Base-by-base conservation (phyloP, 2,113 vertebrate species). In the Chaetops frenatus region DNA sequence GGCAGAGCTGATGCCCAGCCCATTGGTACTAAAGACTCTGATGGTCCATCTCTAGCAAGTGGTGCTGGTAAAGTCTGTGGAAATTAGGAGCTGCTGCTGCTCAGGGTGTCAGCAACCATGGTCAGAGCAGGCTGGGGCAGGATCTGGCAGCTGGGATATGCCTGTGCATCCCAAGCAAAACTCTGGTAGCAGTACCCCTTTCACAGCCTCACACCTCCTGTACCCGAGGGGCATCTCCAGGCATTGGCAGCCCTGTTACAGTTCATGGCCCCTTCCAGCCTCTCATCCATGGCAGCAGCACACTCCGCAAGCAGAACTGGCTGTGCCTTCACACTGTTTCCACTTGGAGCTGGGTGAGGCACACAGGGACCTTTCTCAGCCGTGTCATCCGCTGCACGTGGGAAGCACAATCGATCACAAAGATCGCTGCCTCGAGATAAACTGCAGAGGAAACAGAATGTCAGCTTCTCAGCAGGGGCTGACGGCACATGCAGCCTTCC, bases 391-490 rank as follows among this genome's bases (percentile, higher is more conserved):
- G 2, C 92, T 27, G 72, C 71, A 71, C 5, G 5, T 69, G 70
- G 67, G 90, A 86, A 92, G 42, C 22, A 1, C 5, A 17, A 77
- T 71, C 1, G 2, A 77, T 78, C 1, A 0, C 1, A 3, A 64
- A 91, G 92, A 91, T 84, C 13, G 15, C 73, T 27, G 53, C 61
- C 65, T 11, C 3, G 3, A 94, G 92, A 95, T 91, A 93, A 92
- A 64, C 40, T 29, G 65, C 15, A 1, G 78, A 94, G 92, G 83
- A 89, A 96, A 88, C 47, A 89, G 76, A 64, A 84, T 31, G 92
- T 92, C 88, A 86, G 65, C 60, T n/a, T 38, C 78, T 73, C 69
- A 6, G 65, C 40, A 90, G 67, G 22, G 65, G 25, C 54, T 57
- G 45, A 2, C 1, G 29, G 29, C 53, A 45, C 27, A 60, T 0